Conservation (phyloP, 2,113 vertebrate species). For the Morone chrysops region DNA sequence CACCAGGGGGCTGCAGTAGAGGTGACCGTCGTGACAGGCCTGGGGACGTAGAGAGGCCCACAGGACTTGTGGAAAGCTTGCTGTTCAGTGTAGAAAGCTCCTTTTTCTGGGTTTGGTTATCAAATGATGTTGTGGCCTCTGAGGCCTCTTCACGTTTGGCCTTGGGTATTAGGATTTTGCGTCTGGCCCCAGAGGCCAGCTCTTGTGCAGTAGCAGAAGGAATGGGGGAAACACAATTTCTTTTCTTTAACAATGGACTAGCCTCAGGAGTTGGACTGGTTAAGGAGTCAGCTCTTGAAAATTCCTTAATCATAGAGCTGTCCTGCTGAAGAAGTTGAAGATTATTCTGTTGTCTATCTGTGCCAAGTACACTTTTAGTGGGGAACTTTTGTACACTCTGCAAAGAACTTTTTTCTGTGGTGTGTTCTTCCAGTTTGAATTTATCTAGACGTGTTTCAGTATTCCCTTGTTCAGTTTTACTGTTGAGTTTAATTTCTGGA, state of each 20-base stretch:
- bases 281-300: constrained; percentile 7
- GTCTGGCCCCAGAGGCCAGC: constrained; percentile 92
- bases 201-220: constrained; percentile 94
- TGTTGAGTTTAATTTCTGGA: constrained; percentile 41
- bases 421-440: constrained; percentile 19
- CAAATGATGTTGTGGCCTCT: constrained; percentile 36
- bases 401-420: background rate
- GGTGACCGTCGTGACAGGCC: constrained; percentile 74
- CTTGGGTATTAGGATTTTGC: constrained; percentile 91
- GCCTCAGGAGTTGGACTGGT: constrained; percentile 43
- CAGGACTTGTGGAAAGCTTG: constrained; percentile 54
- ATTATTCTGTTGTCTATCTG: constrained; percentile 6
- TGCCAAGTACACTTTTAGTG: background rate
- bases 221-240: constrained; percentile 74
- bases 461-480: background rate
- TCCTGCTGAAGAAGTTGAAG: constrained; percentile 22
- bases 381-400: background rate
- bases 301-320: constrained; percentile 22
- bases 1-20: constrained; percentile 76
- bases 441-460: constrained; percentile 24
- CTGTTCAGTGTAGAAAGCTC: constrained; percentile 40
- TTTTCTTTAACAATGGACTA: constrained; percentile 73
- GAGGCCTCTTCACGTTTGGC: constrained; percentile 78
- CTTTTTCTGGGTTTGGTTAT: constrained; percentile 48
- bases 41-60: constrained; percentile 82